Percentiles rank a stretch among this genome's conserved stretches.
Evolutionary conservation across 2,113 vertebrate genomes (phyloP).

Genomic region (Peucedramus taeniatus): DNA sequence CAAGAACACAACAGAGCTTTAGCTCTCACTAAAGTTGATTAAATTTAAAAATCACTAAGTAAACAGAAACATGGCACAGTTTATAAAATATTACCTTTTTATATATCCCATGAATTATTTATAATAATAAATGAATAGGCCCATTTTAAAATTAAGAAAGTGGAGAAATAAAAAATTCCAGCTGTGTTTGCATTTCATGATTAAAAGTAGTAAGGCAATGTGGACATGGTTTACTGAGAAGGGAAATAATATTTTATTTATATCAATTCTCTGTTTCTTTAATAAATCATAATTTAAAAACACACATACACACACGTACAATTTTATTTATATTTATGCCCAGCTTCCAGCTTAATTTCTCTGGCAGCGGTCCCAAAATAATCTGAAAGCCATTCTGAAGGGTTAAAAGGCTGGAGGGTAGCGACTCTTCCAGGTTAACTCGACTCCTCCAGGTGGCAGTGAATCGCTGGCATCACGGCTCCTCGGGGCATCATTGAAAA

Average conservation of each 20-base stretch:
- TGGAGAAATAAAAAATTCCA: background rate
- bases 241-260: slow-evolving; percentile 2
- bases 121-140: background rate
- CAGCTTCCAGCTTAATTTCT: background rate
- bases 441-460: background rate
- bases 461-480: accelerated
- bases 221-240: background rate
- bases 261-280: background rate
- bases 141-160: background rate
- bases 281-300: background rate
- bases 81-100: background rate
- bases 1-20: background rate
- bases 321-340: background rate
- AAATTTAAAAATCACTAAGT: background rate
- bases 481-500: background rate
- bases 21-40: background rate
- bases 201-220: background rate
- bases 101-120: background rate
- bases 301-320: background rate
- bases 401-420: background rate
- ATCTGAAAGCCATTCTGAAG: background rate
- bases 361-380: background rate
- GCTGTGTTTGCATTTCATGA: background rate
- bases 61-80: background rate
- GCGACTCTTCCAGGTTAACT: background rate